phyloP scores from a whole-genome alignment of 1,140 invertebrate genomes.

The Lamellibrachia luymesi region DNA sequence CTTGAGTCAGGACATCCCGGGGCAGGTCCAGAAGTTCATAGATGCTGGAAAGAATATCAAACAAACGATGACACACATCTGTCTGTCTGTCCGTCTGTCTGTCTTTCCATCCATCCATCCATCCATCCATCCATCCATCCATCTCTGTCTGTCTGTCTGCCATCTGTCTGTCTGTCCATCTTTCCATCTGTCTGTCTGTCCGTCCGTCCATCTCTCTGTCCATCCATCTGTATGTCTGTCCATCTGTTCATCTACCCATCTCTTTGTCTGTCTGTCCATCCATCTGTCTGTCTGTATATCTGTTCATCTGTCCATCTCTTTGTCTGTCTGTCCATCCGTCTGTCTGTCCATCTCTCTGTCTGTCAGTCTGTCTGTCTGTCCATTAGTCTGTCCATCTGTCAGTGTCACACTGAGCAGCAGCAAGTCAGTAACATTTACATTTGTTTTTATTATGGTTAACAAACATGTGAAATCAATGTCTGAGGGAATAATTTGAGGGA shows the following conservation, averaged over 20 bases:
- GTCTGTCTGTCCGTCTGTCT: background rate
- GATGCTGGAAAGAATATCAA: slow-evolving; percentile 30
- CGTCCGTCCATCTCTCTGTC: too few species aligned
- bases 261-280: too few species aligned
- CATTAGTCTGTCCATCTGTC: too few species aligned
- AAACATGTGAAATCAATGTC: background rate
- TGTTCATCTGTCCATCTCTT: too few species aligned
- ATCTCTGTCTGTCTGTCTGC: background rate
- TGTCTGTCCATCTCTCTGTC: background rate
- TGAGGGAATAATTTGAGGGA: background rate
- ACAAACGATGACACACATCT: background rate
- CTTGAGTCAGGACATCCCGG: slow-evolving; percentile 40
- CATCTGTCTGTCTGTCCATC: too few species aligned
- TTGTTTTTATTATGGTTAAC: background rate
- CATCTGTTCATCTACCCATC: too few species aligned
- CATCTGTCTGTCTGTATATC: too few species aligned
- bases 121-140: background rate
- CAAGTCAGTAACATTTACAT: background rate
- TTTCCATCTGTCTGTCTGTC: too few species aligned
- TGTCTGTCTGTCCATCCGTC: too few species aligned
- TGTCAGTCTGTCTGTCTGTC: background rate
- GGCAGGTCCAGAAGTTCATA: slow-evolving; percentile 44
- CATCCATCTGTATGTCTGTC: too few species aligned
- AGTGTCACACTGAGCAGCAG: too few species aligned
- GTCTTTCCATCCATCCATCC: background rate